These are phyloP conservation scores for Drosophila paramelanica DNA, from an alignment of 2,888 invertebrate species.

Conservation along the genomic window DNA sequence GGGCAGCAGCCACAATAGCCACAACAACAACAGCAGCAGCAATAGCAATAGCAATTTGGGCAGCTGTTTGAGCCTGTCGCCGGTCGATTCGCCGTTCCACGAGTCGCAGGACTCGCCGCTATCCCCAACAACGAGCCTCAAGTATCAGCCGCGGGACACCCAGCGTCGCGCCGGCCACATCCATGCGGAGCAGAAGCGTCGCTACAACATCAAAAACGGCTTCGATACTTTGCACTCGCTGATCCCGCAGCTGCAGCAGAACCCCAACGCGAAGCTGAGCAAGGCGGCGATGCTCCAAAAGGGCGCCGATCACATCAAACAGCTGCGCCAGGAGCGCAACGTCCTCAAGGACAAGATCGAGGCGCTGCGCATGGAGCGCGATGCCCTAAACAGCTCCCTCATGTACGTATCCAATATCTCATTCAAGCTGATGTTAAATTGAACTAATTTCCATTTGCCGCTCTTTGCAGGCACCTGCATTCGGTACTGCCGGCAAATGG, in stretches of 20 bases:
- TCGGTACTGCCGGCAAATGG: constrained; percentile 97
- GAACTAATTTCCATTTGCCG: neutral
- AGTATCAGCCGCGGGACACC: constrained; percentile 86
- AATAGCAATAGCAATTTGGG: constrained; percentile 40
- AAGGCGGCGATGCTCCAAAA: constrained; percentile 99
- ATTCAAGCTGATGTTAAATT: neutral
- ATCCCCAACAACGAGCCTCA: constrained; percentile 86
- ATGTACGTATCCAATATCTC: constrained; percentile 87
- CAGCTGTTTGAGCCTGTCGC: constrained; percentile 78
- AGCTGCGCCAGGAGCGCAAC: constrained; percentile 93
- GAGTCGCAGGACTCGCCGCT: constrained; percentile 86
- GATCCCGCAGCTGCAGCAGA: constrained; percentile 95
- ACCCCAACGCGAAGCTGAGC: constrained; percentile 95
- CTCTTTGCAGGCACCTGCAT: constrained; percentile 92
- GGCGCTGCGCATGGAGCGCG: constrained; percentile 93
- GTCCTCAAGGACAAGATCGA: constrained; percentile 96
- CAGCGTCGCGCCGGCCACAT: constrained; percentile 94
- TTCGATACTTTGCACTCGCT: constrained; percentile 97
- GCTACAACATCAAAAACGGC: constrained; percentile 98
- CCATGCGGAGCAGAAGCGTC: constrained; percentile 97
- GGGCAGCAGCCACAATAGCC: constrained; percentile 30
- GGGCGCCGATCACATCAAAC: constrained; percentile 97
- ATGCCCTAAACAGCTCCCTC: constrained; percentile 94
- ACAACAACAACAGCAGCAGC: constrained; percentile 10
- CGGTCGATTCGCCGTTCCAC: constrained; percentile 82